Conservation (phyloP, 2,113 vertebrate species). For the Pseudonaja textilis region DNA sequence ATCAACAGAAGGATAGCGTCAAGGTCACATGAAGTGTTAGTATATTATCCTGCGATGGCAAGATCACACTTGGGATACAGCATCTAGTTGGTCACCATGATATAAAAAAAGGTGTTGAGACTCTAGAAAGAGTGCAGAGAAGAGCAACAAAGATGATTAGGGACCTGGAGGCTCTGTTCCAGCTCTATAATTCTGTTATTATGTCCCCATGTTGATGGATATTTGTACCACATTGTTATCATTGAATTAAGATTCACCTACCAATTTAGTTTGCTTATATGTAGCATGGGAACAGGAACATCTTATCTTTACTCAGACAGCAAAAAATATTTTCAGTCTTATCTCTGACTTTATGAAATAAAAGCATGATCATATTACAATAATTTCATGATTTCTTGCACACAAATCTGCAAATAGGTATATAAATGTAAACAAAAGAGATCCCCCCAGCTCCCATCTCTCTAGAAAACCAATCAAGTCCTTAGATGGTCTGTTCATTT, state of each 20-base stretch:
- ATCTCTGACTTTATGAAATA: background rate
- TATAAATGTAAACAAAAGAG: background rate
- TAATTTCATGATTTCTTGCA: accelerated
- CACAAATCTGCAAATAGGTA: background rate
- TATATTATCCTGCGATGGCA: background rate
- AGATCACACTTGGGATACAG: background rate
- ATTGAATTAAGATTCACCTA: background rate
- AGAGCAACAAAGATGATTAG: background rate
- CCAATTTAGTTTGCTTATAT: background rate
- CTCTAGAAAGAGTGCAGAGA: background rate
- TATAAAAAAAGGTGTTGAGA: background rate
- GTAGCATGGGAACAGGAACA: background rate
- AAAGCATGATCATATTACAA: background rate
- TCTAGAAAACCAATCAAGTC: background rate
- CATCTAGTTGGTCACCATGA: background rate
- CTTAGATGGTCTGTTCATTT: background rate
- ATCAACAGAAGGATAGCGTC: background rate
- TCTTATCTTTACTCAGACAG: background rate
- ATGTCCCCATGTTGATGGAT: background rate
- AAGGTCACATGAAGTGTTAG: background rate
- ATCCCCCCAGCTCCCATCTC: background rate
- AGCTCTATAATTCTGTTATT: background rate
- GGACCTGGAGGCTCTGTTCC: background rate
- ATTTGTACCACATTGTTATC: background rate
- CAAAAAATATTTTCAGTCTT: background rate